Conservation (phyloP, 2,888 invertebrate genomes). For the Tanypteryx hageni region DNA sequence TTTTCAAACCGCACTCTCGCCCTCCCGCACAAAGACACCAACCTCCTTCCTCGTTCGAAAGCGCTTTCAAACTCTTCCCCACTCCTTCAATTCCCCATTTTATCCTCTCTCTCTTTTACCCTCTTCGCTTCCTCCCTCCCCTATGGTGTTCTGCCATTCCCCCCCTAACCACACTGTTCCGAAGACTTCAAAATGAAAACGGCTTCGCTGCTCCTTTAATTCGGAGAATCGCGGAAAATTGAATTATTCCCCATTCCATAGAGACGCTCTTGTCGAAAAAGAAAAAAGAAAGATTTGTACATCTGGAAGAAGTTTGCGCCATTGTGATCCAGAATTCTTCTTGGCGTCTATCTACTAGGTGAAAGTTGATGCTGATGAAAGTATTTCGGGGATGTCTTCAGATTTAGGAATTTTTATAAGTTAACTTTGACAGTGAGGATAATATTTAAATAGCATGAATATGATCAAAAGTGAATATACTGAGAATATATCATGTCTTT, state of each 20-base stretch:
- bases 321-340: neutral
- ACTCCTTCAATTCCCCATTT: neutral
- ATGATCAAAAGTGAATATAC: no score
- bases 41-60: neutral
- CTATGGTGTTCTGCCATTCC: no score
- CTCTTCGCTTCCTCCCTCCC: neutral
- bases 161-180: neutral
- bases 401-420: no score
- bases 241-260: neutral
- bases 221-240: neutral
- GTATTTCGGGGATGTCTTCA: no score
- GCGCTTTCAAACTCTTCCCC: neutral
- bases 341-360: no score
- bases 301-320: neutral
- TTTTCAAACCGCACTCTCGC: neutral
- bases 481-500: no score
- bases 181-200: slow-evolving; percentile 1
- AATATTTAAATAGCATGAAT: no score
- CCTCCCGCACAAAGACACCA: no score
- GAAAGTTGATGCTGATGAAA: no score
- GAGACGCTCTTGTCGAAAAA: neutral
- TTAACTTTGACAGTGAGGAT: no score
- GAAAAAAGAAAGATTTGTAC: neutral
- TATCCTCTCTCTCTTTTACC: neutral
- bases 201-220: neutral